Evolutionary conservation across 2,888 invertebrate species (phyloP).

Genomic region (Chromoteleia sp.): DNA sequence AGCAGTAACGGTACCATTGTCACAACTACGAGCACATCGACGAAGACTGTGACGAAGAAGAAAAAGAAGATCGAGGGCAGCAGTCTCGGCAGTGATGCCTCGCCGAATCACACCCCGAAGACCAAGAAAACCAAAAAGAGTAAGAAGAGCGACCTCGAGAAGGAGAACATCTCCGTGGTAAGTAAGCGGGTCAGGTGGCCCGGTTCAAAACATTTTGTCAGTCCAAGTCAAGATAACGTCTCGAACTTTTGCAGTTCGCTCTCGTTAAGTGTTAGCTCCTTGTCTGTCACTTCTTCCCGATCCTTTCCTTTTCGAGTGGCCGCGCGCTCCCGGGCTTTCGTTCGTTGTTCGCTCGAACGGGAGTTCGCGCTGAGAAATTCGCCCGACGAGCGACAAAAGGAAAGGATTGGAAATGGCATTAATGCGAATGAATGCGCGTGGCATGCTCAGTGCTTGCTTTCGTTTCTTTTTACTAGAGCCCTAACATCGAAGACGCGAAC

Average conservation of each 20-base stretch:
- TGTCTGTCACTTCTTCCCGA: conserved; percentile 4
- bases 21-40: conserved; percentile 75
- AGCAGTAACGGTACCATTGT: conserved; percentile 79
- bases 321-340: not conserved
- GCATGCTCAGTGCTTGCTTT: conserved; percentile 79
- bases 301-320: conserved; percentile 13
- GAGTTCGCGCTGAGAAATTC: not conserved
- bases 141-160: conserved; percentile 87
- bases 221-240: not conserved
- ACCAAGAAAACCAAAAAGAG: conserved; percentile 88
- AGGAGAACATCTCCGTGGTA: conserved; percentile 89
- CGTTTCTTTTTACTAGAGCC: conserved; percentile 79
- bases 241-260: not conserved
- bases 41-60: conserved; percentile 80
- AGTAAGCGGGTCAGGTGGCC: conserved; percentile 77
- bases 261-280: conserved; percentile 8
- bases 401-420: conserved; percentile 28
- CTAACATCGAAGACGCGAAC: conserved; percentile 80
- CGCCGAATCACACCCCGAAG: conserved; percentile 82
- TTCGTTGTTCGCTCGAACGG: not conserved
- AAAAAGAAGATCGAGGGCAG: conserved; percentile 84
- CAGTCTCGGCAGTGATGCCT: conserved; percentile 81
- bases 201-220: not conserved
- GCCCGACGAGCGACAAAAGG: conserved; percentile 20
- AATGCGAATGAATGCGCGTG: conserved; percentile 64